Evolutionary conservation across 2,113 vertebrate genomes (phyloP).

Genomic region (Leptosomus discolor): DNA sequence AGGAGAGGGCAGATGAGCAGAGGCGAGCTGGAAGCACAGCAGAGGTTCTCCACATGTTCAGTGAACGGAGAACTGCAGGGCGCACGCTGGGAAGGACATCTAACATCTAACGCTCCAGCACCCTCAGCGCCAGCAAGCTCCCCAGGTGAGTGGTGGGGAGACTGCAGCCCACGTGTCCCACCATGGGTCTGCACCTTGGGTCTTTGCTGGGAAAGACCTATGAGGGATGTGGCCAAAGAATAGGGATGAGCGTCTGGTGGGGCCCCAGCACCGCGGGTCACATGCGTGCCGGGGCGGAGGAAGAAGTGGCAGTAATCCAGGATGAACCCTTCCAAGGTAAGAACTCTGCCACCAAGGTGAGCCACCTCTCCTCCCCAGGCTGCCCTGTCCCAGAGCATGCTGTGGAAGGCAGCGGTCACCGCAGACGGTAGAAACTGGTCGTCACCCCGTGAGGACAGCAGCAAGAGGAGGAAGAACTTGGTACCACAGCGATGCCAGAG

Average conservation of each 20-base stretch:
- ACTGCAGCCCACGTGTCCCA: rapidly evolving
- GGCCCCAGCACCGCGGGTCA: background rate
- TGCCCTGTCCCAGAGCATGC: background rate
- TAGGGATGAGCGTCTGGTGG: background rate
- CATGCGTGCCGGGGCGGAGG: background rate
- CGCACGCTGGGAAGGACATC: rapidly evolving
- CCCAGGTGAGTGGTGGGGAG: rapidly evolving
- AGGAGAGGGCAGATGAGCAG: background rate
- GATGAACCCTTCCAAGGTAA: background rate
- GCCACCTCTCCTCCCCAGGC: background rate
- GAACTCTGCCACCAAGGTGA: background rate
- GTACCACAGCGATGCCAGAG: background rate
- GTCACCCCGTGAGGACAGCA: rapidly evolving
- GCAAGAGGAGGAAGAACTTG: background rate
- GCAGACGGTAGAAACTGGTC: background rate
- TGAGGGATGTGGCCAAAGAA: background rate
- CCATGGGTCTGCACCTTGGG: background rate
- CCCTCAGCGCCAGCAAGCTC: background rate
- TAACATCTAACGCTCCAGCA: rapidly evolving
- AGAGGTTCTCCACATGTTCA: background rate
- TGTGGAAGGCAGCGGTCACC: background rate
- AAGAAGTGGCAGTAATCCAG: background rate
- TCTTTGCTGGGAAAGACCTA: background rate
- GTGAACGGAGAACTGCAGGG: background rate
- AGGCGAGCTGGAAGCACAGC: background rate